A percentile compares a stretch with the other conserved stretches of the same genome.
These are phyloP conservation scores for Rhagium mordax DNA, from an alignment of 2,888 invertebrate genomes.

Conservation along the genomic window DNA sequence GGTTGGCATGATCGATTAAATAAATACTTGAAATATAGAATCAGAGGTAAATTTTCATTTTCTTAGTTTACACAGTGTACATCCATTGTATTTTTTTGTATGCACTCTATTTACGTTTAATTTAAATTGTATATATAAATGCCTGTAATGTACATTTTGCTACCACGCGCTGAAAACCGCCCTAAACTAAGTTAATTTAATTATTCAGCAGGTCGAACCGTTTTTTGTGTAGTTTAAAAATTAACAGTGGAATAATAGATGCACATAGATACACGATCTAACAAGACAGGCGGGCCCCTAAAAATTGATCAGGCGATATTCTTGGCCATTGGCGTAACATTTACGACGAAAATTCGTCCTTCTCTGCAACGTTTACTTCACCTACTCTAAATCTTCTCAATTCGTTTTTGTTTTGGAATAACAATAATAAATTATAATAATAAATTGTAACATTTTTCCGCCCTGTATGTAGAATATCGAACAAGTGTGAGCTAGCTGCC, in stretches of 20 bases:
- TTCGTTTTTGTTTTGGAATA: too few species aligned
- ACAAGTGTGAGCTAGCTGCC: conserved; percentile 58
- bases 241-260: not conserved
- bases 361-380: too few species aligned
- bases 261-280: too few species aligned
- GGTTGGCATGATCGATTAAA: conserved; percentile 20
- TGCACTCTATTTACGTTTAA: conserved; percentile 4
- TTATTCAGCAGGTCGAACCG: conserved; percentile 16
- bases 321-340: not conserved
- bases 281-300: not conserved
- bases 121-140: not conserved
- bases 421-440: too few species aligned
- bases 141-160: conserved; percentile 7
- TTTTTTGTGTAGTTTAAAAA: conserved; percentile 18
- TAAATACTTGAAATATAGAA: conserved; percentile 18
- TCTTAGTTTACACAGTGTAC: conserved; percentile 20
- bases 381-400: too few species aligned
- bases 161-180: not conserved
- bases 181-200: conserved; percentile 8
- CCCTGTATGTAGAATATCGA: conserved; percentile 43
- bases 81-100: not conserved
- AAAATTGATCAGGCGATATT: not conserved
- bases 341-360: too few species aligned
- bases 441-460: not conserved
- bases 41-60: conserved; percentile 6